Percentiles rank a stretch among this genome's conserved stretches.
phyloP scores from a whole-genome alignment of 2,797 vertebrate species.

The Onychomys leucogaster region DNA sequence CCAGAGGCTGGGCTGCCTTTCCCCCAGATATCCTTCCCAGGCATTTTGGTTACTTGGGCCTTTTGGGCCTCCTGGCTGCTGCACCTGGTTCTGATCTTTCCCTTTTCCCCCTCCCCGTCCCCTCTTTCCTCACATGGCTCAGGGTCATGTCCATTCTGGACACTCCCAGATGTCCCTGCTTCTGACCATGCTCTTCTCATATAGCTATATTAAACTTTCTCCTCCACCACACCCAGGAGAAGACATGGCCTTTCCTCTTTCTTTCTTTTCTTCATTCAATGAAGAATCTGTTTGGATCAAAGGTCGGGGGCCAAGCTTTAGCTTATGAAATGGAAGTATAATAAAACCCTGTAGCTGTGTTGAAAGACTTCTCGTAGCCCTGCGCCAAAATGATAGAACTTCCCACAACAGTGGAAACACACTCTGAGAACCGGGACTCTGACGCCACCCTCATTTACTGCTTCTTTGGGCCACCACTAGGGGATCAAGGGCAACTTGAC shows the following conservation, averaged over 20 bases:
- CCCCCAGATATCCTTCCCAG: not conserved
- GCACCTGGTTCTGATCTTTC: not conserved
- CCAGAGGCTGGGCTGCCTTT: not conserved
- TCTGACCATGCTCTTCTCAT: not conserved
- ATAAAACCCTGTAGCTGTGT: not conserved
- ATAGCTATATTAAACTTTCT: not conserved
- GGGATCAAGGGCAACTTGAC: not conserved
- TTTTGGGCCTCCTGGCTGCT: not conserved
- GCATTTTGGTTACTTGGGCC: not conserved
- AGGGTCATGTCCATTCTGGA: not conserved
- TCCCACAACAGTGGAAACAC: not conserved
- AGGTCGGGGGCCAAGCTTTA: not conserved
- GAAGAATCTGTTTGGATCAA: not conserved
- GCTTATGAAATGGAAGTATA: not conserved
- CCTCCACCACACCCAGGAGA: not conserved
- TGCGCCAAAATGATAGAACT: not conserved
- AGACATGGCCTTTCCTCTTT: not conserved
- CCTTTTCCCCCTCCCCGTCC: fast-evolving
- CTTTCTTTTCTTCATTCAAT: not conserved
- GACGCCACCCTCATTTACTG: not conserved
- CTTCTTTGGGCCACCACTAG: not conserved
- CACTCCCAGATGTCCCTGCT: not conserved
- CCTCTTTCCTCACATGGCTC: not conserved
- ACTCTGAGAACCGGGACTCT: not conserved
- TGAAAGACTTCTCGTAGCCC: not conserved